phyloP scores from a whole-genome alignment of 2,113 vertebrate genomes.

The Notothenia coriiceps region DNA sequence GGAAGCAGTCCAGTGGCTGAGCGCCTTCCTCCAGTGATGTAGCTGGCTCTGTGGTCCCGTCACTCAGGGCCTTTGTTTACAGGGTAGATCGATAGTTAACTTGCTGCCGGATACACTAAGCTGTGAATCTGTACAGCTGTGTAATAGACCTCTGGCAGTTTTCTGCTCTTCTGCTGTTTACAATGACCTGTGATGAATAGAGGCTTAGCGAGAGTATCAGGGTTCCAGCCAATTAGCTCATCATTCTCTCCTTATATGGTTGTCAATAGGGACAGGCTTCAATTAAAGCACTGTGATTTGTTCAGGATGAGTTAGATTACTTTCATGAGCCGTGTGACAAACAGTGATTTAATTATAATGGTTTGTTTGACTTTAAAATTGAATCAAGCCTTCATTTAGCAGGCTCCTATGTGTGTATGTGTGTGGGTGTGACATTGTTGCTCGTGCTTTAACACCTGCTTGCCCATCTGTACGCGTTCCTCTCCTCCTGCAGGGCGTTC shows the following conservation, averaged over 20 bases:
- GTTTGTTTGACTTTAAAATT: constrained; percentile 19
- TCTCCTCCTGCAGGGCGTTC: constrained; percentile 15
- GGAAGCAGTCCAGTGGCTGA: constrained; percentile 67
- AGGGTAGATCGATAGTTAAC: constrained; percentile 74
- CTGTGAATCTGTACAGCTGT: constrained; percentile 49
- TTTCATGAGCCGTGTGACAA: not conserved
- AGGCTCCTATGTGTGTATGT: not conserved
- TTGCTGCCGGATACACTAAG: constrained; percentile 56
- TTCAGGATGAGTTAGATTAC: constrained; percentile 45
- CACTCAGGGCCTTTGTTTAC: constrained; percentile 74
- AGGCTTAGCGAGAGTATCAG: constrained; percentile 43
- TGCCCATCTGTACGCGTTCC: constrained; percentile 12
- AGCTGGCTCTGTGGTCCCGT: constrained; percentile 70
- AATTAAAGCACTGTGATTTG: constrained; percentile 54
- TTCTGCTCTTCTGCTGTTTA: constrained; percentile 40
- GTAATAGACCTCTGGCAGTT: constrained; percentile 56
- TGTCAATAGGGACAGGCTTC: constrained; percentile 49
- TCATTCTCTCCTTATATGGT: constrained; percentile 54
- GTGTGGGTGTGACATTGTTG: not conserved
- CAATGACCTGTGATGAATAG: constrained; percentile 49
- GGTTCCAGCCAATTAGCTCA: constrained; percentile 62
- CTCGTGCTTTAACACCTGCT: constrained; percentile 40
- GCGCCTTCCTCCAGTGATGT: constrained; percentile 57
- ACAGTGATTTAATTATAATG: not conserved
- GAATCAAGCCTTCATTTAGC: not conserved